A percentile compares a stretch with the other conserved stretches of the same genome.
These are phyloP conservation scores for Aeoliscus strigatus DNA, from an alignment of 2,797 vertebrate genomes.

Conservation along the genomic window DNA sequence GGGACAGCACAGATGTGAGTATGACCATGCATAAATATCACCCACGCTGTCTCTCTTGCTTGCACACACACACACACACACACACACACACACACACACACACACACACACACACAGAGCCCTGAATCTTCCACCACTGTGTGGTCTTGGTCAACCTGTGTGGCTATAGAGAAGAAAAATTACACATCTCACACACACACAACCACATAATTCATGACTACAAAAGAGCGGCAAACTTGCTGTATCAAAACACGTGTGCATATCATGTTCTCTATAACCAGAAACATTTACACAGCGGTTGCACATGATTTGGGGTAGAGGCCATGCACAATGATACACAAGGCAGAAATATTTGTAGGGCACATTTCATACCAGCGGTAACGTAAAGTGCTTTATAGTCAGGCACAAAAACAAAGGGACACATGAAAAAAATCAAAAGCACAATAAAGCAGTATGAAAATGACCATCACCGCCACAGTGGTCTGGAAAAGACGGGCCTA, in stretches of 20 bases:
- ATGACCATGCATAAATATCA: conserved; percentile 32
- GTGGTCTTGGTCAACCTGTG: conserved; percentile 17
- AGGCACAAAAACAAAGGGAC: too few species aligned
- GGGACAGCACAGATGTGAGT: conserved; percentile 35
- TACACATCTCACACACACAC: not conserved
- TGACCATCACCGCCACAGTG: too few species aligned
- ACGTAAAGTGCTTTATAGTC: too few species aligned
- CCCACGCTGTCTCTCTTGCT: not conserved
- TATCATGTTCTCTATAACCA: not conserved
- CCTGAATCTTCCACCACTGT: conserved; percentile 4
- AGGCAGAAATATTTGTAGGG: too few species aligned
- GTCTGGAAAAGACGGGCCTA: too few species aligned
- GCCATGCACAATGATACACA: not conserved
- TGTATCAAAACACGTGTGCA: conserved; percentile 1
- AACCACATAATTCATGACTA: conserved; percentile 1
- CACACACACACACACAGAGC: conserved; percentile 1
- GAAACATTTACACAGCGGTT: not conserved
- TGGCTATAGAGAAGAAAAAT: conserved; percentile 10
- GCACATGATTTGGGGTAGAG: conserved; percentile 40
- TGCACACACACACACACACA: not conserved
- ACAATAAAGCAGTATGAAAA: too few species aligned
- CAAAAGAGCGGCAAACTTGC: conserved; percentile 3
- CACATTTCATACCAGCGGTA: too few species aligned
- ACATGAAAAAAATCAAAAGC: too few species aligned
- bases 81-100: not conserved